Percentiles rank a stretch among this genome's conserved stretches.
Evolutionary conservation across 2,888 invertebrate species (phyloP).

Genomic region (Limnephilus auricula): DNA sequence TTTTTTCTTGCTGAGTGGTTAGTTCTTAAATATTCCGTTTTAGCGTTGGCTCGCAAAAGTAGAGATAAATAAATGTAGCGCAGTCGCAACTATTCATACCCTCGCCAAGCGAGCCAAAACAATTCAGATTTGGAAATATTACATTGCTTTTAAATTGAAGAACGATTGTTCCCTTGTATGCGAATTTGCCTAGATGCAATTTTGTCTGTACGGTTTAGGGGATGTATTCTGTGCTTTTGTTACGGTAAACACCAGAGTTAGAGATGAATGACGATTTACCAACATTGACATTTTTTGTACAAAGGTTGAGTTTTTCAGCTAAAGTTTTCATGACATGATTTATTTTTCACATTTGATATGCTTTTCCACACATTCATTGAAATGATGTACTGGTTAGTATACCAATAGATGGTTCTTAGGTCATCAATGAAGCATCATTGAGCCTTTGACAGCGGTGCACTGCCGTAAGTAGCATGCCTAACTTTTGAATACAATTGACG

Average conservation of each 20-base stretch:
- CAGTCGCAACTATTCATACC: not conserved
- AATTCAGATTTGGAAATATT: slow-evolving; percentile 30
- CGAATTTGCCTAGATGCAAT: slow-evolving; percentile 20
- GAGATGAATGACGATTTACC: slow-evolving; percentile 25
- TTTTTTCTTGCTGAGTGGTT: not conserved
- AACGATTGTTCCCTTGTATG: slow-evolving; percentile 30
- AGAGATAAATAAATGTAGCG: not conserved
- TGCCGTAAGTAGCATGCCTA: not conserved
- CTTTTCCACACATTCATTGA: too few species aligned
- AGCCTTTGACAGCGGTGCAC: not conserved
- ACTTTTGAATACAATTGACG: not conserved
- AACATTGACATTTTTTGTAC: not conserved
- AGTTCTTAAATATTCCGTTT: not conserved
- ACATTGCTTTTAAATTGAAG: slow-evolving; percentile 44
- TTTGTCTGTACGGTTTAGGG: slow-evolving; percentile 26
- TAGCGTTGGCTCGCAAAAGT: not conserved
- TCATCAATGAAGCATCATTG: not conserved
- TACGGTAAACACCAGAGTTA: slow-evolving; percentile 16
- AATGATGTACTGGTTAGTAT: not conserved
- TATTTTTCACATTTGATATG: not conserved
- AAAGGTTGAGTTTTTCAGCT: not conserved
- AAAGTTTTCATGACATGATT: not conserved
- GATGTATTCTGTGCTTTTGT: slow-evolving; percentile 37
- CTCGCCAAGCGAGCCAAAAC: slow-evolving; percentile 27
- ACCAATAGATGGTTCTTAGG: not conserved